Evolutionary conservation across 2,113 vertebrate genomes (phyloP).

Genomic region (Poecilia latipinna): DNA sequence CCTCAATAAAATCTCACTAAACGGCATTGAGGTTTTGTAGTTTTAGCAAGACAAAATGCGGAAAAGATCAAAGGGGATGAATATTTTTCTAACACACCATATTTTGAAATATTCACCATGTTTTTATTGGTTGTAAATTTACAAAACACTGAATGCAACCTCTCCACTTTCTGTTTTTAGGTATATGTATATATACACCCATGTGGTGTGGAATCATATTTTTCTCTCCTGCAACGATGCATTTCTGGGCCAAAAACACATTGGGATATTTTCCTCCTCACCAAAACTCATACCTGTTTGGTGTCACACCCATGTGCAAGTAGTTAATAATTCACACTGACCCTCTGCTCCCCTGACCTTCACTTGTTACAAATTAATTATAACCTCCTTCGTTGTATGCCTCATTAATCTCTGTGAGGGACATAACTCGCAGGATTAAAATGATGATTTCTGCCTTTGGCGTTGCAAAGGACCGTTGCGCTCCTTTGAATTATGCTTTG

Average conservation of each 20-base stretch:
- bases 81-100: neutral
- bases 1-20: neutral
- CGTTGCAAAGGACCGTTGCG: constrained; percentile 7
- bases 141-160: neutral
- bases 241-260: constrained; percentile 12
- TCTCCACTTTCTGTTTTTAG: constrained; percentile 7
- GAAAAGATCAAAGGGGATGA: neutral
- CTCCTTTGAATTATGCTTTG: constrained; percentile 22
- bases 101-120: neutral
- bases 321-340: constrained; percentile 73
- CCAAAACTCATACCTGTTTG: constrained; percentile 58
- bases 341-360: constrained; percentile 69
- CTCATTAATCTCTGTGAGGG: constrained; percentile 55
- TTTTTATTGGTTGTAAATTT: constrained; percentile 2
- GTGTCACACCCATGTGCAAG: constrained; percentile 33
- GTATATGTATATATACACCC: neutral
- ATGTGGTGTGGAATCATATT: constrained; percentile 1
- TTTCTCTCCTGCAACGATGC: neutral
- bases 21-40: neutral
- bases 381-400: constrained; percentile 44
- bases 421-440: constrained; percentile 38
- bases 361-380: constrained; percentile 66
- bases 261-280: constrained; percentile 58
- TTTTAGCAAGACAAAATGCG: neutral
- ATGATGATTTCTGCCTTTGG: constrained; percentile 33